Base-by-base conservation (phyloP, 1,140 invertebrate species). In the Pseudobourletiella spinata region DNA sequence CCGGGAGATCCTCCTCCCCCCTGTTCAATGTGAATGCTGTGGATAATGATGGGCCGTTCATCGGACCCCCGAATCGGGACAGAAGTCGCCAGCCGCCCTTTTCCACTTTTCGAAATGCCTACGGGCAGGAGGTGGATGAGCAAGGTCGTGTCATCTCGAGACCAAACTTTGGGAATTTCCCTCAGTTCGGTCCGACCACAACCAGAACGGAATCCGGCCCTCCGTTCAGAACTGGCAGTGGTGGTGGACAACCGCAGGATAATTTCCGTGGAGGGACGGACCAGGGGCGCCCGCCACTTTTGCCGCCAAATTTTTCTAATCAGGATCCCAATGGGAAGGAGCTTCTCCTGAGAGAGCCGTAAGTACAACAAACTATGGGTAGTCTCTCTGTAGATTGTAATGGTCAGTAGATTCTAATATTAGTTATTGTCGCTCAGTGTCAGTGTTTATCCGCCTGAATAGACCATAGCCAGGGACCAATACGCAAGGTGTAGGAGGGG, bases 11-110 rank as follows among this genome's bases (percentile, higher is more conserved):
- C 39, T 44, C 63, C 39, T 59, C 46, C 29, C 61, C 61, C 55
- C 25, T 54, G 18, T 11, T 11, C n/a, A 61, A 46, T 61, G 48
- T 61, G 25, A 65, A 65, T 43, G 57, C 63, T 20, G 57, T 65
- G 20, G 63, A 64, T n/a, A 30, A 67, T 6, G 52, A 59, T 51
- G 39, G 55, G 26, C 57, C 42, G 14, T 46, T 43, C 25, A 56
- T 30, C 16, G 29, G 30, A 29, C 20, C 26, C 15, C 25, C 39
- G 35, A 44, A 60, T 60, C 58, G 48, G 25, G 43, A 46, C 24
- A 46, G 43, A 46, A 46, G n/a, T 46, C 4, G 43, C n/a, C 6
- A 46, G n/a, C 43, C n/a, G n/a, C n/a, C n/a, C 24, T 22, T 16
- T 46, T 16, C 8, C 8, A 39, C 35, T n/a, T 11, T 11, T 39